Evolutionary conservation across 2,797 vertebrate species (phyloP).

Genomic region (Pyrocephalus nanus): DNA sequence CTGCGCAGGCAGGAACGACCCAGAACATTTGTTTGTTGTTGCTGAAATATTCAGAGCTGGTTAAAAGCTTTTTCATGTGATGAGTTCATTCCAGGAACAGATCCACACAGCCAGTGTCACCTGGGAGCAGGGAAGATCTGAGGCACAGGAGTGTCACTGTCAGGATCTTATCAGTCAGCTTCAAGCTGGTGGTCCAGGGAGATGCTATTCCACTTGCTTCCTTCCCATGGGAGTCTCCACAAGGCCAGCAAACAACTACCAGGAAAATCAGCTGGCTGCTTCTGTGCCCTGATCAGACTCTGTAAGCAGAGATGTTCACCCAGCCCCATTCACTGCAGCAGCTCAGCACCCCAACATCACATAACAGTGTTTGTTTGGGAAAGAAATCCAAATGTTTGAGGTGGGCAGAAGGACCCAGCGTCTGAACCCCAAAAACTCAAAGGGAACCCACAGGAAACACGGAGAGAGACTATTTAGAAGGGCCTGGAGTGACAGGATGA

Average conservation of each 20-base stretch:
- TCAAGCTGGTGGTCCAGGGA: not conserved
- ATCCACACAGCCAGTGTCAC: not conserved
- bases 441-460: not conserved
- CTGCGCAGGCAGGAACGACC: slow-evolving; percentile 6
- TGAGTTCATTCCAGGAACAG: not conserved
- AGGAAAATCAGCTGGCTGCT: not conserved
- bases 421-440: not conserved
- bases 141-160: not conserved
- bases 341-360: rapidly evolving
- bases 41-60: slow-evolving; percentile 32
- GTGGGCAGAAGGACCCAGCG: not conserved
- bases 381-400: not conserved
- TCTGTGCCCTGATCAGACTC: not conserved
- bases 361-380: rapidly evolving
- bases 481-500: not conserved
- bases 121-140: not conserved
- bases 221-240: not conserved
- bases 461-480: not conserved
- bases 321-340: not conserved
- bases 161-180: not conserved
- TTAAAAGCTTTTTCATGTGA: not conserved
- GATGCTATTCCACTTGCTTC: not conserved
- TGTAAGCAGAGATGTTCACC: not conserved
- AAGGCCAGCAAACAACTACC: not conserved
- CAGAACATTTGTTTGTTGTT: not conserved